These are phyloP conservation scores for Notechis scutatus DNA, from an alignment of 2,113 vertebrate species.

Conservation along the genomic window DNA sequence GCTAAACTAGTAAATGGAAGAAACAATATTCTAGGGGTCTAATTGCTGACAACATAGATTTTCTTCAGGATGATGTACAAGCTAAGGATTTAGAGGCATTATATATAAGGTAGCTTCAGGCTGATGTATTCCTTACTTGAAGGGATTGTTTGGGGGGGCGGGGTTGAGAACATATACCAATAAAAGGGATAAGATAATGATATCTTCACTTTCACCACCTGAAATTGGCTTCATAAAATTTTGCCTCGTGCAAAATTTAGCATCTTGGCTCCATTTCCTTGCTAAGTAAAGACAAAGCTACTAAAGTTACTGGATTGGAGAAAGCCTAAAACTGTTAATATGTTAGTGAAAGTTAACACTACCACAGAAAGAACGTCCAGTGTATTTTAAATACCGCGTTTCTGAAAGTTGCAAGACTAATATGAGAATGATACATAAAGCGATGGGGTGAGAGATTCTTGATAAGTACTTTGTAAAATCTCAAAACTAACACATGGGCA, in stretches of 20 bases:
- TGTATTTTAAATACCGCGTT: neutral
- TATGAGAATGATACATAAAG: neutral
- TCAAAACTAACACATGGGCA: neutral
- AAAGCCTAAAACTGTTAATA: neutral
- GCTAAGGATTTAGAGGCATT: neutral
- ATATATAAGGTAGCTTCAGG: neutral
- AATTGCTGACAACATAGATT: slow-evolving; percentile 12
- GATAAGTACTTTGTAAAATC: neutral
- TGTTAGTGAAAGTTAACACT: neutral
- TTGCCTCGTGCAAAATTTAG: neutral
- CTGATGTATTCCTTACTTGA: neutral
- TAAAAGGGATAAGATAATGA: neutral
- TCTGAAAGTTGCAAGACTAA: neutral
- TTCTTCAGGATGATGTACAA: neutral
- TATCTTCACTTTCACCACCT: neutral
- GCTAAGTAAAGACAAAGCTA: neutral
- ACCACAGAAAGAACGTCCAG: neutral
- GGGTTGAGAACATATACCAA: neutral
- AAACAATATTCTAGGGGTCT: slow-evolving; percentile 43
- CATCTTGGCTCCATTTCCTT: neutral
- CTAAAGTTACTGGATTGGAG: neutral
- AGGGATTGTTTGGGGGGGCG: neutral
- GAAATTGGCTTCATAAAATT: neutral
- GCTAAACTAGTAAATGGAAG: slow-evolving; percentile 51
- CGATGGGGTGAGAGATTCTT: neutral